phyloP scores from a whole-genome alignment of 2,888 invertebrate species.

The Trichogramma evanescens region DNA sequence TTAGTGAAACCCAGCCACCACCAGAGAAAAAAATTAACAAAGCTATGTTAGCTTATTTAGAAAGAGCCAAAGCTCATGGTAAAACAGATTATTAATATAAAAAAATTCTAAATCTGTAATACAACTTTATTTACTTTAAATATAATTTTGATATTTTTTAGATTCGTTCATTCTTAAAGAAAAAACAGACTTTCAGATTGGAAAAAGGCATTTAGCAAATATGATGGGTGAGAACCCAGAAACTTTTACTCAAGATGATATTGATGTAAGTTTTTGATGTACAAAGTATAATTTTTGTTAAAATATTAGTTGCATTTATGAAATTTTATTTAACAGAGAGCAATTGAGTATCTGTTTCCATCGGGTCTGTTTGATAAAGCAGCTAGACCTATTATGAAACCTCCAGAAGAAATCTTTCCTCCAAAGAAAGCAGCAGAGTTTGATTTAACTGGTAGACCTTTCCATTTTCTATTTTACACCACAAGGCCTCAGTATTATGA shows the following conservation, averaged over 20 bases:
- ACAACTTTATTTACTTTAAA: background rate
- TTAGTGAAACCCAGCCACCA: background rate
- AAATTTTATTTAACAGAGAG: slow-evolving; percentile 17
- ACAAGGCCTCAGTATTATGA: slow-evolving; percentile 78
- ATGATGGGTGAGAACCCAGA: slow-evolving; percentile 97
- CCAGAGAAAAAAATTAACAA: slow-evolving; percentile 62
- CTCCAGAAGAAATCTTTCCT: slow-evolving; percentile 82
- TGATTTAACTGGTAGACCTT: slow-evolving; percentile 83
- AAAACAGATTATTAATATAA: slow-evolving; percentile 14
- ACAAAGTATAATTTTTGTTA: background rate
- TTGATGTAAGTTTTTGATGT: slow-evolving; percentile 58
- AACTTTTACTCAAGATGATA: slow-evolving; percentile 77
- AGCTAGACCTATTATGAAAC: slow-evolving; percentile 85
- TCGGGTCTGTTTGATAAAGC: slow-evolving; percentile 80
- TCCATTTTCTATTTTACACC: slow-evolving; percentile 89
- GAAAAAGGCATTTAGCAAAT: slow-evolving; percentile 91
- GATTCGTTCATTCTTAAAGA: slow-evolving; percentile 77
- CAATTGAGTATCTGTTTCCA: slow-evolving; percentile 88
- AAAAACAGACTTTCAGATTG: slow-evolving; percentile 76
- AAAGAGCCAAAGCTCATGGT: slow-evolving; percentile 72
- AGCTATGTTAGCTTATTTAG: slow-evolving; percentile 84
- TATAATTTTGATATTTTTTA: slow-evolving; percentile 31
- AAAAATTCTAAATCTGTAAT: background rate
- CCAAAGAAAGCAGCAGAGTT: slow-evolving; percentile 81
- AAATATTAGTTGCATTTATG: slow-evolving; percentile 2